Conservation (phyloP, 30 jellyfish, hydroid and myxozoan genomes). For the Chrysaora quinquecirrha region DNA sequence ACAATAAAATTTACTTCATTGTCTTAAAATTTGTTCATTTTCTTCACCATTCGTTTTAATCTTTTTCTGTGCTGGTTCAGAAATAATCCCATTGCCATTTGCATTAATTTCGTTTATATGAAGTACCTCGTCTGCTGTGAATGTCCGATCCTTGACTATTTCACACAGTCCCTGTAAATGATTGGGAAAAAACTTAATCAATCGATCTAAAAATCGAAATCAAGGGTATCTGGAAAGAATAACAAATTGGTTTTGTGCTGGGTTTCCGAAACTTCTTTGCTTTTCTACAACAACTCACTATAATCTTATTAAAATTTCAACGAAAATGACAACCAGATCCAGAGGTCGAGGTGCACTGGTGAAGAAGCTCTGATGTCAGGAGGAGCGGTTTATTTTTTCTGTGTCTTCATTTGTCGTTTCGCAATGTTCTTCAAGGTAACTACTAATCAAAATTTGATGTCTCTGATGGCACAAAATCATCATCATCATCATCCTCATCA, state of each 20-base stretch:
- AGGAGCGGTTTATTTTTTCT: too few species aligned
- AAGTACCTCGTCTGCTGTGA: constrained; percentile 34
- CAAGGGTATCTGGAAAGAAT: background rate
- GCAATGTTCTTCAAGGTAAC: too few species aligned
- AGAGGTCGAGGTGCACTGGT: too few species aligned
- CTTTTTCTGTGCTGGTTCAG: constrained; percentile 52
- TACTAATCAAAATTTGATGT: too few species aligned
- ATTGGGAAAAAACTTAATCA: background rate
- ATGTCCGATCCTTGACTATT: constrained; percentile 30
- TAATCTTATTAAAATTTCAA: background rate
- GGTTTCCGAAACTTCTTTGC: background rate
- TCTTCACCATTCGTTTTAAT: too few species aligned
- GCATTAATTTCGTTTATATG: constrained; percentile 8
- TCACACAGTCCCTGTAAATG: constrained; percentile 18
- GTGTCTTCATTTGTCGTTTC: too few species aligned
- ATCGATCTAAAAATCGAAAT: background rate
- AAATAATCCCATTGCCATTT: constrained; percentile 28
- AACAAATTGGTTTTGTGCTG: background rate
- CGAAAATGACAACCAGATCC: background rate
- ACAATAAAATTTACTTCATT: too few species aligned
- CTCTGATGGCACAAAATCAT: too few species aligned
- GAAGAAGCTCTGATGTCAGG: too few species aligned
- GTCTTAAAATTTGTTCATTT: too few species aligned
- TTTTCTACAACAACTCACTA: background rate
- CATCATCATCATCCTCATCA: too few species aligned